Conservation (phyloP, 2,888 invertebrate genomes). For the Cinara cedri region DNA sequence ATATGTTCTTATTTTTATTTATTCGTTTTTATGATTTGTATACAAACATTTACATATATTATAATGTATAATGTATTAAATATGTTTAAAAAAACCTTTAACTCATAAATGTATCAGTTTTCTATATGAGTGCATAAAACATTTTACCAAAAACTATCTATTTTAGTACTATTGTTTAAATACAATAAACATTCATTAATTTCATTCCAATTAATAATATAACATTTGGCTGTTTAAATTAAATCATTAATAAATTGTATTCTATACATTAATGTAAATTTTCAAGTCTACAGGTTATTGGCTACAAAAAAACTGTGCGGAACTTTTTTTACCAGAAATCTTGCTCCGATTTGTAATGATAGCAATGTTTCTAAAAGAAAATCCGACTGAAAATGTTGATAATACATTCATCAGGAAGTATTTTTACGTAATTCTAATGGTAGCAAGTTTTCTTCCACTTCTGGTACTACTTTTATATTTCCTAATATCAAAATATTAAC, state of each 20-base stretch:
- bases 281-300: constrained; percentile 36
- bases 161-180: constrained; percentile 47
- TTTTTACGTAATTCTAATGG: constrained; percentile 51
- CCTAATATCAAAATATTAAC: constrained; percentile 10
- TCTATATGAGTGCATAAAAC: constrained; percentile 52
- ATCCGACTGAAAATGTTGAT: constrained; percentile 38
- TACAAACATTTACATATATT: constrained; percentile 38
- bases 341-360: no score
- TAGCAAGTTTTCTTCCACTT: constrained; percentile 42
- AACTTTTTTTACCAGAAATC: no score
- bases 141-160: constrained; percentile 54
- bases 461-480: constrained; percentile 29
- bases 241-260: constrained; percentile 34
- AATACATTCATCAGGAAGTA: constrained; percentile 37
- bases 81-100: constrained; percentile 28
- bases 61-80: no score
- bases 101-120: constrained; percentile 38
- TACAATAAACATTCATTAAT: constrained; percentile 39
- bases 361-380: constrained; percentile 40
- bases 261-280: constrained; percentile 38
- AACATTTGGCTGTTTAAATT: constrained; percentile 65
- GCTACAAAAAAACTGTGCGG: constrained; percentile 50
- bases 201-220: constrained; percentile 23
- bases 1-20: constrained; percentile 22
- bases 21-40: constrained; percentile 1